Conservation (phyloP, 2,113 vertebrate species). For the Macaca fascicularis region DNA sequence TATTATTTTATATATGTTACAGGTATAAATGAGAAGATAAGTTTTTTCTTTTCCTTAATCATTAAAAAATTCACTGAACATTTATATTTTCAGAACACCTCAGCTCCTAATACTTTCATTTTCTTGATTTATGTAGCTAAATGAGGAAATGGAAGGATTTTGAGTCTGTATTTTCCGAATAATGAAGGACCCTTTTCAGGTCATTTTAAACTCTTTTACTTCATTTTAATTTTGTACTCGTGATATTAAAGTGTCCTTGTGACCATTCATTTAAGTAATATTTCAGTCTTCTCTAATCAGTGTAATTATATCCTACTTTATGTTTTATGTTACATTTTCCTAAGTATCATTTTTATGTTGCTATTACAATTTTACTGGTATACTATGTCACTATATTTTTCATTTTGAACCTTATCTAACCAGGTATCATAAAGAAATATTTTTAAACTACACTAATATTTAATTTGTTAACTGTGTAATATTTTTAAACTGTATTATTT, state of each 20-base stretch:
- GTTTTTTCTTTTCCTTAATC: not conserved
- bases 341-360: constrained; percentile 63
- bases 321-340: constrained; percentile 63
- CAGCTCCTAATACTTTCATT: not conserved
- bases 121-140: constrained; percentile 6
- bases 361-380: constrained; percentile 62
- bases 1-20: not conserved
- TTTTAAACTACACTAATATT: not conserved
- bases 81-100: not conserved
- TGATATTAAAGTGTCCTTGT: constrained; percentile 49
- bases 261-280: constrained; percentile 60
- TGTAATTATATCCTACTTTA: constrained; percentile 60
- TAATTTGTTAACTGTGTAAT: not conserved
- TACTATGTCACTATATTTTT: constrained; percentile 46
- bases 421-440: not conserved
- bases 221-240: constrained; percentile 42
- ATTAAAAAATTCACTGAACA: not conserved
- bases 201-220: constrained; percentile 32
- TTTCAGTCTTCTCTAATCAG: constrained; percentile 17
- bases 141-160: not conserved
- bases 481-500: constrained; percentile 33
- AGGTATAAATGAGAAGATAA: not conserved
- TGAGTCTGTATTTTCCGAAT: not conserved
- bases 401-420: constrained; percentile 39
- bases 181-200: not conserved